A percentile compares a stretch with the other conserved stretches of the same genome.
Evolutionary conservation across 37 sponge, comb jelly and placozoan species (phyloP).

Genomic region (Aphrocallistes beatrix): DNA sequence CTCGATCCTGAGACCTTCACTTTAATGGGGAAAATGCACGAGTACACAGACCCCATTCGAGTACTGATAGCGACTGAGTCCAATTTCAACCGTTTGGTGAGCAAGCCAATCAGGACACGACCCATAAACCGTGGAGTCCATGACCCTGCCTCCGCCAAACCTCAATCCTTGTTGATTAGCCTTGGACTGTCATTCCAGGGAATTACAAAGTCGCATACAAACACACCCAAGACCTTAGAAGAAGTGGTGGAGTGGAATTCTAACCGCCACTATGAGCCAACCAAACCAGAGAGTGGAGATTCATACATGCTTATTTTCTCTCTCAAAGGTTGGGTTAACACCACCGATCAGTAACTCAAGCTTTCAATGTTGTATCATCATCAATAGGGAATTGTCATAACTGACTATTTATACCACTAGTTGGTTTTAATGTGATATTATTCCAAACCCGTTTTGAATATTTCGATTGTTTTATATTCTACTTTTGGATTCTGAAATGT

Average conservation of each 20-base stretch:
- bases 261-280: neutral
- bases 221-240: constrained; percentile 7
- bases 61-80: neutral
- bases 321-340: neutral
- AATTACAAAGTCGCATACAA: neutral
- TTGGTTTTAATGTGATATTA: neutral
- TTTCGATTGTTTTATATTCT: neutral
- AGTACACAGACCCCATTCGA: neutral
- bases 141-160: neutral
- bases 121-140: neutral
- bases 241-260: neutral
- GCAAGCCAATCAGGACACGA: neutral
- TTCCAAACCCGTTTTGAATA: neutral
- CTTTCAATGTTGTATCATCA: too few species aligned
- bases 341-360: neutral
- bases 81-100: neutral
- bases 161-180: neutral
- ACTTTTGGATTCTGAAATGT: neutral
- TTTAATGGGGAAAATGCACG: neutral
- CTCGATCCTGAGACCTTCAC: neutral
- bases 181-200: neutral
- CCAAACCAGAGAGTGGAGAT: neutral
- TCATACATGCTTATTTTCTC: neutral
- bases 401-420: neutral
- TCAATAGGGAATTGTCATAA: neutral